Evolutionary conservation across 2,888 invertebrate species (phyloP).

Genomic region (Parascotia fuliginaria): DNA sequence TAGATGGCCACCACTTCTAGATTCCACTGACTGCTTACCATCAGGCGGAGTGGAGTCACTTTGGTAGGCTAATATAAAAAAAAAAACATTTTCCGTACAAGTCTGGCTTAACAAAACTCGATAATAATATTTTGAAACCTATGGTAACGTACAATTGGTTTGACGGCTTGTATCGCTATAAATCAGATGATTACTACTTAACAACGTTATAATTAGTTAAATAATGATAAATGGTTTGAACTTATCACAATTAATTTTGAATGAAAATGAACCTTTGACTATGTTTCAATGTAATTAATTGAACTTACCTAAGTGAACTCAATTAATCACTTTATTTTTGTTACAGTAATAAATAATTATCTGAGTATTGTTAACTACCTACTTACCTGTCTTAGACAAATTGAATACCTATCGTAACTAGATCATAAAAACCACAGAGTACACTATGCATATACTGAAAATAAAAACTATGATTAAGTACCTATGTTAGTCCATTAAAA

Average conservation of each 20-base stretch:
- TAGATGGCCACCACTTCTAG: too few species aligned
- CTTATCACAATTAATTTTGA: background rate
- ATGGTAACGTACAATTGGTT: conserved; percentile 31
- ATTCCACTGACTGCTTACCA: too few species aligned
- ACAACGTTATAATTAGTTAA: background rate
- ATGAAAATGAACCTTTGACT: background rate
- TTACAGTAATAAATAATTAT: too few species aligned
- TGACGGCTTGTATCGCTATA: conserved; percentile 9
- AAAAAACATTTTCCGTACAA: conserved; percentile 20
- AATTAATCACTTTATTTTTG: background rate
- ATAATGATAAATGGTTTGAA: background rate
- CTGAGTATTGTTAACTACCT: too few species aligned
- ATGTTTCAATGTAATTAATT: background rate
- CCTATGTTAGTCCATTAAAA: too few species aligned
- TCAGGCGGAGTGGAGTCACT: too few species aligned
- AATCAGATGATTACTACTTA: background rate
- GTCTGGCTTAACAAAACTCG: conserved; percentile 36
- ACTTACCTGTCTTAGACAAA: too few species aligned
- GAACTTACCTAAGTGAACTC: background rate
- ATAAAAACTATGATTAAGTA: too few species aligned
- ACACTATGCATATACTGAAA: too few species aligned
- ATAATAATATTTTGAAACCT: conserved; percentile 29
- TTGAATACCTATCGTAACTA: too few species aligned
- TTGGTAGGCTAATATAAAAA: too few species aligned
- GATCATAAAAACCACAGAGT: too few species aligned